Evolutionary conservation across 2,888 invertebrate species (phyloP).

Genomic region (Drosophila rubida): DNA sequence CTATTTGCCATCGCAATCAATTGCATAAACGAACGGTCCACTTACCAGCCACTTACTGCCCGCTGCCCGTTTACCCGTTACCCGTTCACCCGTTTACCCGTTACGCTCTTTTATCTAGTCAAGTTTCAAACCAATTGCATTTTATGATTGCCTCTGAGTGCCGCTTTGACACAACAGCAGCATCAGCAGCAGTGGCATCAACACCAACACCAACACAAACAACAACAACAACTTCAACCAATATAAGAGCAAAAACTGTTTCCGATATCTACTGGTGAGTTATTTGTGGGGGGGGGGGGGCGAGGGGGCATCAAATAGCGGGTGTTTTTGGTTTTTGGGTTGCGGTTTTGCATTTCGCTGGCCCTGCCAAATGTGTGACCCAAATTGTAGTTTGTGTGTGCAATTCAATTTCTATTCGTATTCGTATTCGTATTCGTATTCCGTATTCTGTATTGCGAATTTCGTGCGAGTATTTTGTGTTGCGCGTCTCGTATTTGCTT

Average conservation of each 20-base stretch:
- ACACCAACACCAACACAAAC: slow-evolving; percentile 30
- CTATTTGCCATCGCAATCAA: not conserved
- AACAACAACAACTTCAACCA: slow-evolving; percentile 11
- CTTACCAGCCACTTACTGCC: slow-evolving; percentile 2
- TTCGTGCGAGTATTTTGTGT: too few species aligned
- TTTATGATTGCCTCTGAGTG: slow-evolving; percentile 76
- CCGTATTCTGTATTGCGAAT: too few species aligned
- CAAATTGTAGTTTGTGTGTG: slow-evolving; percentile 50
- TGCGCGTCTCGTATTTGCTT: slow-evolving; percentile 42
- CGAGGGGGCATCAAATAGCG: not conserved
- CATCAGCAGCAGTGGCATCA: slow-evolving; percentile 15
- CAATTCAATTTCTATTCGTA: slow-evolving; percentile 53
- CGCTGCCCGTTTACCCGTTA: slow-evolving; percentile 11
- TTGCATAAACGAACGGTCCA: slow-evolving; percentile 14
- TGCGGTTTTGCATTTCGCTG: slow-evolving; percentile 65
- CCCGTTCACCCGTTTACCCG: slow-evolving; percentile 10
- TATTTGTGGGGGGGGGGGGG: slow-evolving; percentile 12
- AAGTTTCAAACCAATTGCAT: slow-evolving; percentile 74
- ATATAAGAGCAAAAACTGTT: slow-evolving; percentile 48
- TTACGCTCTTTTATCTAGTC: slow-evolving; percentile 39
- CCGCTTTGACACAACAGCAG: slow-evolving; percentile 48
- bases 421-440: slow-evolving; percentile 3
- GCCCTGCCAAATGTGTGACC: slow-evolving; percentile 71
- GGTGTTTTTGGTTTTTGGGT: slow-evolving; percentile 30
- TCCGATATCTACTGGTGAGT: slow-evolving; percentile 63